Base-by-base conservation (phyloP, 2,797 vertebrate species). In the Muscicapa comitata region DNA sequence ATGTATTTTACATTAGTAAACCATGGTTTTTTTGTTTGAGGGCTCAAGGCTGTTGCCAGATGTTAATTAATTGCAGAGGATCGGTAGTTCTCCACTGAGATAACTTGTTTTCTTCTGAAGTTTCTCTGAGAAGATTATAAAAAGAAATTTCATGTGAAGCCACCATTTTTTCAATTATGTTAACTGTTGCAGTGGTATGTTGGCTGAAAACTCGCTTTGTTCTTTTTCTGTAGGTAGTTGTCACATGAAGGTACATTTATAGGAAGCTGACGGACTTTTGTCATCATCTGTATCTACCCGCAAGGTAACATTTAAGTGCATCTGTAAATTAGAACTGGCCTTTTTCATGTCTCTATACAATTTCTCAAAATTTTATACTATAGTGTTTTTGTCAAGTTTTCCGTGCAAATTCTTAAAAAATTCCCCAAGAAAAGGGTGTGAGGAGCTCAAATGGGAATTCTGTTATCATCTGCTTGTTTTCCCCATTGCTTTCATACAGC, bases 41-140 rank as follows among this genome's bases (percentile, higher is more conserved):
- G 33, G 26, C 53, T 90, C 90, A 96, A 95, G 94, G 94, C 51
- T 90, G 67, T 75, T 90, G 67, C 93, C 73, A 96, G 29, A 43
- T 84, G 28, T 51, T 95, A 58, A 86, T 84, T 65, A 68, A 96
- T 76, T 51, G 57, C 40, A 68, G 17, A 29, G n/a, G 1, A 33
- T 83, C 50, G 61, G 88, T 84, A 57, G 68, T 90, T 79, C 50
- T 85, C 47, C 79, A 59, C 40, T 68, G 50, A 53, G 61, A 68
- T 75, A 76, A 66, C 19, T 35, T 57, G 6, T 40, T 65, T 70
- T 5, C 37, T 51, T 94, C 19, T 86, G 73, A 88, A 85, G 31
- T 77, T 88, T 17, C 20, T 75, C 57, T 66, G 48, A 35, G 48
- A 70, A 88, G 37, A 19, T 55, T 40, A 15, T 63, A 33, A 76